phyloP scores from a whole-genome alignment of 2,113 vertebrate species.

The Callionymus lyra region DNA sequence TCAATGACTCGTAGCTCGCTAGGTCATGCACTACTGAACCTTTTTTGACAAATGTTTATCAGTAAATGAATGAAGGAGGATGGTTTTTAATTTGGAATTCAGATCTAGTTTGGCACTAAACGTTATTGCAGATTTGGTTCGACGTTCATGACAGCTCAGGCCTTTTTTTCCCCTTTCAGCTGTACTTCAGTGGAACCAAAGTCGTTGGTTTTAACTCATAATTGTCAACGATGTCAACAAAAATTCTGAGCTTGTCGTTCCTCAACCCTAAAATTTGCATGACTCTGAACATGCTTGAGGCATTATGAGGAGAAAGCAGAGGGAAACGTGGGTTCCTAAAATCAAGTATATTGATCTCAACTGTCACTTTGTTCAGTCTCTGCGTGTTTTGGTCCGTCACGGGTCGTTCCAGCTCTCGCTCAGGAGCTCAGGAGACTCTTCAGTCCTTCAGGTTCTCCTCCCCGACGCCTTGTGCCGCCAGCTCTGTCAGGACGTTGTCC shows the following conservation, averaged over 20 bases:
- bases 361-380: slow-evolving; percentile 4
- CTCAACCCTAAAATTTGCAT: slow-evolving; percentile 4
- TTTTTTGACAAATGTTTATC: background rate
- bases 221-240: slow-evolving; percentile 12
- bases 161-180: background rate
- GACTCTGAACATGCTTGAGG: slow-evolving; percentile 26
- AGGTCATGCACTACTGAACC: slow-evolving; percentile 21
- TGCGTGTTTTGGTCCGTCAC: too few relatives aligned
- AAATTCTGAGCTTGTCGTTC: slow-evolving; percentile 14
- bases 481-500: slow-evolving; percentile 88
- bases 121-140: slow-evolving; percentile 11
- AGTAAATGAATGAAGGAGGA: background rate
- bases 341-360: too few relatives aligned
- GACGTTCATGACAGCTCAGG: slow-evolving; percentile 36
- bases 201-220: too few relatives aligned
- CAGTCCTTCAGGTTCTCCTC: slow-evolving; percentile 84
- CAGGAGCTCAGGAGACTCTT: slow-evolving; percentile 28
- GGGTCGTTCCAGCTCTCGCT: too few relatives aligned
- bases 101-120: slow-evolving; percentile 7
- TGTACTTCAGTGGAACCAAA: too few relatives aligned
- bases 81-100: background rate
- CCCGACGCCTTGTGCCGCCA: slow-evolving; percentile 83
- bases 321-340: background rate
- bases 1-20: slow-evolving; percentile 10
- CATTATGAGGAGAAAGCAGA: slow-evolving; percentile 11